phyloP scores from a whole-genome alignment of 2,888 invertebrate genomes.

The Balanococcus diminutus region DNA sequence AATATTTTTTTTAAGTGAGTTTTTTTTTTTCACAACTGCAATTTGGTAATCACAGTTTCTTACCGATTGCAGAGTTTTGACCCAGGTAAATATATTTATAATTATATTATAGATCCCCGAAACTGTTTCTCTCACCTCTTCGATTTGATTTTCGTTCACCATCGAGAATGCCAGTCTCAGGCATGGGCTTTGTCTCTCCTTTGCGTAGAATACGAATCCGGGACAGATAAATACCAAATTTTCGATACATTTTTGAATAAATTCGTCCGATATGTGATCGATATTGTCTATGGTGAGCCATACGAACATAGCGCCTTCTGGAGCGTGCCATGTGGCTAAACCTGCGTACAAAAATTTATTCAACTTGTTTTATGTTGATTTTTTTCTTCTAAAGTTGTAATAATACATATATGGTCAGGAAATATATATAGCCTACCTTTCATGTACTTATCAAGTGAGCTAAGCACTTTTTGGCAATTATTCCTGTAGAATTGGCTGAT shows the following conservation, averaged over 20 bases:
- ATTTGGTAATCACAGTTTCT: conserved; percentile 33
- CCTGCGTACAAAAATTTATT: conserved; percentile 61
- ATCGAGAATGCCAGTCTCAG: conserved; percentile 76
- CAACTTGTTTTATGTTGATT: not conserved
- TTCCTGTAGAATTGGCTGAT: conserved; percentile 69
- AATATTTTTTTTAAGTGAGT: not conserved
- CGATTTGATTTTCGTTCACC: conserved; percentile 70
- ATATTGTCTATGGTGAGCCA: conserved; percentile 75
- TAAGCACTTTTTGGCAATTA: conserved; percentile 68
- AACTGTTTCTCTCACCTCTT: conserved; percentile 61
- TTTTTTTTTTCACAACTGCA: conserved; percentile 3
- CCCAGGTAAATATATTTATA: conserved; percentile 31
- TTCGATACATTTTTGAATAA: conserved; percentile 71
- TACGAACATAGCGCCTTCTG: conserved; percentile 73
- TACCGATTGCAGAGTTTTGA: conserved; percentile 22
- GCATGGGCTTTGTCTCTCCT: conserved; percentile 69
- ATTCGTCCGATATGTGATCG: conserved; percentile 75
- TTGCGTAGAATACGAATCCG: conserved; percentile 75
- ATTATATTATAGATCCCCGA: conserved; percentile 8
- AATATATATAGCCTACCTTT: conserved; percentile 64
- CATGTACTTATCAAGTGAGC: conserved; percentile 64
- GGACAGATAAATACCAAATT: conserved; percentile 75
- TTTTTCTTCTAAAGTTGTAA: too few species aligned
- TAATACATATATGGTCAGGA: too few species aligned
- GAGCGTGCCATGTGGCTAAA: conserved; percentile 71